phyloP scores from a whole-genome alignment of 2,797 vertebrate genomes.

The Uromys caudimaculatus region DNA sequence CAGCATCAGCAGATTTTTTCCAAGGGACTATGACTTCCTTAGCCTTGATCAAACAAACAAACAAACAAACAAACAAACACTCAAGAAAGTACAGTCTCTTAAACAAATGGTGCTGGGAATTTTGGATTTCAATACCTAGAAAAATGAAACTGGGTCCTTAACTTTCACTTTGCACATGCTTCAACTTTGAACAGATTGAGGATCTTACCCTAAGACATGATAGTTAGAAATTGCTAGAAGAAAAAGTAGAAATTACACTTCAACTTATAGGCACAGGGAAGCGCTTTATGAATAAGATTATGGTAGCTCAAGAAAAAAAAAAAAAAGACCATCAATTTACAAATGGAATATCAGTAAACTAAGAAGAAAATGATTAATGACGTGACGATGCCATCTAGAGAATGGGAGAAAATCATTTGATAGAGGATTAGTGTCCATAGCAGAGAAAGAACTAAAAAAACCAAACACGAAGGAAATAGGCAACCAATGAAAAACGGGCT shows the following conservation, averaged over 20 bases:
- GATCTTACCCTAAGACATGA: background rate
- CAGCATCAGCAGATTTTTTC: background rate
- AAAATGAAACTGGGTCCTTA: background rate
- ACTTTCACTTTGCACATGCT: background rate
- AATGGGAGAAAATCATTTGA: background rate
- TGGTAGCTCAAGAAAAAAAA: background rate
- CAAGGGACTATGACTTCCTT: background rate
- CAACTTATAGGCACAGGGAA: background rate
- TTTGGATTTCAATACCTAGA: background rate
- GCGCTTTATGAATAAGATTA: background rate
- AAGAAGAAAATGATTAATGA: background rate
- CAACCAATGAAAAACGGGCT: background rate
- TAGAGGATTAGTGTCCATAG: background rate
- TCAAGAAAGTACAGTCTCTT: background rate
- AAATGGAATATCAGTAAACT: background rate
- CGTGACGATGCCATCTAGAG: too few relatives aligned
- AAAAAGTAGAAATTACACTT: background rate
- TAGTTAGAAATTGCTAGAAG: background rate
- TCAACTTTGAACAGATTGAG: background rate
- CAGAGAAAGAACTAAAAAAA: background rate
- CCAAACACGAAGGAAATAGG: background rate
- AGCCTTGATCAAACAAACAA: background rate
- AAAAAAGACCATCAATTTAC: background rate
- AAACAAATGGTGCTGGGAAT: background rate
- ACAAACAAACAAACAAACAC: background rate